These are phyloP conservation scores for Acanthococcus lagerstroemiae DNA, from an alignment of 2,888 invertebrate species.

Conservation along the genomic window DNA sequence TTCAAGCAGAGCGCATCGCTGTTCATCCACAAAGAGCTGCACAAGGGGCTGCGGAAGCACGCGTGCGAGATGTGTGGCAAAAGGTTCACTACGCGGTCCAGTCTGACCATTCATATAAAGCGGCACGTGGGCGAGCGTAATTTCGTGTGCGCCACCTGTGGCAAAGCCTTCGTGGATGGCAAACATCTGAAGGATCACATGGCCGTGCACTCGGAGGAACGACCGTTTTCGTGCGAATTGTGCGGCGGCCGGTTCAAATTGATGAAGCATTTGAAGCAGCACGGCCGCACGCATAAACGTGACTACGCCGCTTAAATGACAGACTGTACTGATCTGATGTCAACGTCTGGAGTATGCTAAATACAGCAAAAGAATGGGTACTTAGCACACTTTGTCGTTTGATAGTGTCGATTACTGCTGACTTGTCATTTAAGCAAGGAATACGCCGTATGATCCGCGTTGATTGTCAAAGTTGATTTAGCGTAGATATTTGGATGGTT, in stretches of 20 bases:
- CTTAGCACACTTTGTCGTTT: no score
- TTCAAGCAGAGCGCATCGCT: constrained; percentile 44
- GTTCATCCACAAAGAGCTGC: constrained; percentile 47
- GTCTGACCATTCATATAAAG: constrained; percentile 32
- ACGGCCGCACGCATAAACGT: constrained; percentile 31
- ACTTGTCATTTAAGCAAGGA: no score
- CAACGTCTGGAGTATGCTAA: no score
- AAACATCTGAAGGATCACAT: constrained; percentile 33
- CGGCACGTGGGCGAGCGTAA: constrained; percentile 34
- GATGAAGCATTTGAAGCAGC: constrained; percentile 33
- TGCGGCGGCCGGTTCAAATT: constrained; percentile 40
- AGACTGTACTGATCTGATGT: no score
- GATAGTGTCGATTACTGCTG: no score
- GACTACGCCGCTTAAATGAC: no score
- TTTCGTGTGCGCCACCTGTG: constrained; percentile 32
- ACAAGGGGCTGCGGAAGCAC: constrained; percentile 44
- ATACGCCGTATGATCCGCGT: no score
- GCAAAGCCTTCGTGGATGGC: constrained; percentile 32
- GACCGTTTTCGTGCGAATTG: constrained; percentile 43
- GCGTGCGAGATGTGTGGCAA: constrained; percentile 46
- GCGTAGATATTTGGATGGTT: no score
- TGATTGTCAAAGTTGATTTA: no score
- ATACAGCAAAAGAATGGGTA: no score
- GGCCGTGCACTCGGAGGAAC: constrained; percentile 32
- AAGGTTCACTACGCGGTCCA: constrained; percentile 43